phyloP scores from a whole-genome alignment of 2,797 vertebrate genomes.

The Urophycis tenuis region DNA sequence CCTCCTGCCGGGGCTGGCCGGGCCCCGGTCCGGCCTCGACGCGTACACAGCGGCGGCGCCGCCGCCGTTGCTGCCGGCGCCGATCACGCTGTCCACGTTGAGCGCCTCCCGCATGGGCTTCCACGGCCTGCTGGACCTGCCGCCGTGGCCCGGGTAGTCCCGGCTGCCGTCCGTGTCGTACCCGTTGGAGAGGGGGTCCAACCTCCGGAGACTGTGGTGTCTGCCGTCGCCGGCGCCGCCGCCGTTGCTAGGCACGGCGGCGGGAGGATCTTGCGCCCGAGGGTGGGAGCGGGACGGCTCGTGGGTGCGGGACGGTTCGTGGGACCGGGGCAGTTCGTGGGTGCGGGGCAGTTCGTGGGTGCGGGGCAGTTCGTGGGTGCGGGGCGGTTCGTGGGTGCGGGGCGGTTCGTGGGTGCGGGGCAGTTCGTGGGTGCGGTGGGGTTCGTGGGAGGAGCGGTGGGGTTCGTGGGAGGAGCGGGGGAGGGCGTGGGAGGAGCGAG shows the following conservation, averaged over 20 bases:
- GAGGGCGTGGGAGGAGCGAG: constrained; percentile 8
- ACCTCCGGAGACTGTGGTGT: constrained; percentile 36
- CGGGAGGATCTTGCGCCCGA: constrained; percentile 49
- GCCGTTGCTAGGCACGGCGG: constrained; percentile 38
- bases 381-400: too few relatives aligned
- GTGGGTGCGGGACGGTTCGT: too few relatives aligned
- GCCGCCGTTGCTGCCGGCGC: constrained; percentile 37
- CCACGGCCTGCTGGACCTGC: constrained; percentile 71
- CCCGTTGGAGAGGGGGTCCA: constrained; percentile 64
- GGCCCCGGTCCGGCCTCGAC: constrained; percentile 57
- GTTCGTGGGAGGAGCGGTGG: constrained; percentile 49
- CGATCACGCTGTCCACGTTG: constrained; percentile 92
- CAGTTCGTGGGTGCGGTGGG: constrained; percentile 20
- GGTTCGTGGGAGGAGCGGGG: constrained; percentile 34
- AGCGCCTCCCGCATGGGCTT: constrained; percentile 85
- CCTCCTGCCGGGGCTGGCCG: constrained; percentile 71
- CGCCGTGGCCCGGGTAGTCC: constrained; percentile 72
- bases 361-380: too few relatives aligned
- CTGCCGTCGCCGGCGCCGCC: constrained; percentile 12
- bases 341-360: too few relatives aligned
- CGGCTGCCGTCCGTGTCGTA: constrained; percentile 90
- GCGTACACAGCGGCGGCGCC: constrained; percentile 19
- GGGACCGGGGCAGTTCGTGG: too few relatives aligned
- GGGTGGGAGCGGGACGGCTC: constrained; percentile 32
- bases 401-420: constrained; percentile 39